phyloP scores from a whole-genome alignment of 2,888 invertebrate species.

The Synergus itoensis region DNA sequence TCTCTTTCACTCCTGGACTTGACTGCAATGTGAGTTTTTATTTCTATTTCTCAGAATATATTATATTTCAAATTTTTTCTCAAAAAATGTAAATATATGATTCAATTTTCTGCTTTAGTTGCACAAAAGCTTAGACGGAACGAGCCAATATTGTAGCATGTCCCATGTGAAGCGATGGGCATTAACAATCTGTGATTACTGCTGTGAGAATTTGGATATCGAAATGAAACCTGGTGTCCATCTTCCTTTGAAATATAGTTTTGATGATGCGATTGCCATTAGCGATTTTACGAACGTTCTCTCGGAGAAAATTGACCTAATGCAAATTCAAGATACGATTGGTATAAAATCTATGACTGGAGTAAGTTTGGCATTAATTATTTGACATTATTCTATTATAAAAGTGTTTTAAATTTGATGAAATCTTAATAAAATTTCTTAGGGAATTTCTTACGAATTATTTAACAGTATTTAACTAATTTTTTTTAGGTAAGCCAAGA shows the following conservation, averaged over 20 bases:
- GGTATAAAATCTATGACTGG: constrained; percentile 40
- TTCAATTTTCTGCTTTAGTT: constrained; percentile 58
- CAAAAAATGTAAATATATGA: not conserved
- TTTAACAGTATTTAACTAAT: not conserved
- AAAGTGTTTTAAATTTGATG: not conserved
- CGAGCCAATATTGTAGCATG: constrained; percentile 65
- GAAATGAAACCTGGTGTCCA: constrained; percentile 64
- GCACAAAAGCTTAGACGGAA: constrained; percentile 55
- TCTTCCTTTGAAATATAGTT: constrained; percentile 66
- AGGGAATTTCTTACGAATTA: no score
- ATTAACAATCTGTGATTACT: constrained; percentile 73
- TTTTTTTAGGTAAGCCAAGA: constrained; percentile 53
- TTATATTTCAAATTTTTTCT: not conserved
- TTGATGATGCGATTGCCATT: not conserved
- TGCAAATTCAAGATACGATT: not conserved
- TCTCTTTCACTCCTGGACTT: constrained; percentile 67
- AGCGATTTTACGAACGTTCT: not conserved
- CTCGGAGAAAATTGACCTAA: not conserved
- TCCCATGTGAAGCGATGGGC: constrained; percentile 72
- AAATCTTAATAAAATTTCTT: no score
- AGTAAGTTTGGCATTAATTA: constrained; percentile 17
- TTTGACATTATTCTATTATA: not conserved
- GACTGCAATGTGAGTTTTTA: constrained; percentile 73
- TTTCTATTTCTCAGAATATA: constrained; percentile 26
- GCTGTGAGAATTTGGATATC: constrained; percentile 64